A percentile compares a stretch with the other conserved stretches of the same genome.
Evolutionary conservation across 2,113 vertebrate species (phyloP).

Genomic region (Callopanchax toddi): DNA sequence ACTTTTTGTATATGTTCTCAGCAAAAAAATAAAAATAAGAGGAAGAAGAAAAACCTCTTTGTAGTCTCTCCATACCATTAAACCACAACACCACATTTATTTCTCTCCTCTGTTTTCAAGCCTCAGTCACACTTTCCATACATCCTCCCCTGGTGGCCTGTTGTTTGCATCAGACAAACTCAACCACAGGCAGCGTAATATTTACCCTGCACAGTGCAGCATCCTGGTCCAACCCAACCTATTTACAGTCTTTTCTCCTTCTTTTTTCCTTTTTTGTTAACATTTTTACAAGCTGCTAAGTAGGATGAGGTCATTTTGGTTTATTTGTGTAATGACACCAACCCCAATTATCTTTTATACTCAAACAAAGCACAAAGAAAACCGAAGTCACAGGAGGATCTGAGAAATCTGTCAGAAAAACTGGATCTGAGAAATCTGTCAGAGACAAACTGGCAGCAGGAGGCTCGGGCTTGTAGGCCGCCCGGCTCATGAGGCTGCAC

Average conservation of each 20-base stretch:
- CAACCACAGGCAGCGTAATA: constrained; percentile 47
- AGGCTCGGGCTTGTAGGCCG: constrained; percentile 32
- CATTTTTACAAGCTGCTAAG: constrained; percentile 49
- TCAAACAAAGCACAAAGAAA: constrained; percentile 6
- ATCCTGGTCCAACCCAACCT: constrained; percentile 24
- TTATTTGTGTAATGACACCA: constrained; percentile 31
- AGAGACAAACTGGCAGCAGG: constrained; percentile 37
- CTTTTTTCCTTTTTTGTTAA: constrained; percentile 18
- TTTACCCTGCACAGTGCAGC: constrained; percentile 45
- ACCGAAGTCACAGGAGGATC: background rate
- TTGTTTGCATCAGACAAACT: constrained; percentile 65
- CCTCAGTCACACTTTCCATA: constrained; percentile 53
- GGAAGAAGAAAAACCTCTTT: background rate
- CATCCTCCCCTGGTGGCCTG: constrained; percentile 46
- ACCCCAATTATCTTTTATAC: constrained; percentile 40
- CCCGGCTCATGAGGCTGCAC: constrained; percentile 7
- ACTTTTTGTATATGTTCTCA: background rate
- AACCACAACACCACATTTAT: constrained; percentile 38
- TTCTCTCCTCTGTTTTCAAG: constrained; percentile 25
- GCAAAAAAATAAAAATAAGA: background rate
- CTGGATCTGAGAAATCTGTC: constrained; percentile 16
- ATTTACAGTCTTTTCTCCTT: background rate
- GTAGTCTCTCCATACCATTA: constrained; percentile 26
- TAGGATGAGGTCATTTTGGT: constrained; percentile 51
- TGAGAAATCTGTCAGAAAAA: constrained; percentile 9